Evolutionary conservation across 2,797 vertebrate genomes (phyloP).

Genomic region (Syndactyla subalaris): DNA sequence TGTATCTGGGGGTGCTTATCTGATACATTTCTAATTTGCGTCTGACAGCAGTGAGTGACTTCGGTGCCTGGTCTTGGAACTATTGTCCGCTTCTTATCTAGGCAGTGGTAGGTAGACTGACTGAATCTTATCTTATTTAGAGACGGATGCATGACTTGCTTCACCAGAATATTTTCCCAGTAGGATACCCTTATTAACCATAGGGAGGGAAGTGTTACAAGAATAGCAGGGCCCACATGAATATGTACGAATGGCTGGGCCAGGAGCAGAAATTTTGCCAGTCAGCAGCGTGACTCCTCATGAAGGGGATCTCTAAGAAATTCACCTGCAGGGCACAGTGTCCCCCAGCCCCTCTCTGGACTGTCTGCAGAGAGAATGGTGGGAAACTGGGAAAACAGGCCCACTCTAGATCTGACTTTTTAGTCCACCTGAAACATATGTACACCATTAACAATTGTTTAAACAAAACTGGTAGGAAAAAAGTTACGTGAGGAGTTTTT

Average conservation of each 20-base stretch:
- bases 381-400: background rate
- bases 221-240: too few relatives aligned
- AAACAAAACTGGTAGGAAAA: background rate
- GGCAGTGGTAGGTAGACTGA: background rate
- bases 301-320: background rate
- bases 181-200: background rate
- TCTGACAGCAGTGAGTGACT: background rate
- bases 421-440: background rate
- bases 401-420: background rate
- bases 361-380: background rate
- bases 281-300: fast-evolving
- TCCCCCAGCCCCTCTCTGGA: background rate
- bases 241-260: background rate
- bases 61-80: background rate
- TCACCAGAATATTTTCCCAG: background rate
- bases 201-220: background rate
- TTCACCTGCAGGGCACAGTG: background rate
- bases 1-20: background rate
- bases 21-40: background rate
- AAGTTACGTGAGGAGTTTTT: fast-evolving
- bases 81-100: background rate
- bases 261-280: background rate
- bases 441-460: background rate
- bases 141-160: background rate
- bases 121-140: background rate